These are phyloP conservation scores for Rissa tridactyla DNA, from an alignment of 2,113 vertebrate species.

Conservation along the genomic window DNA sequence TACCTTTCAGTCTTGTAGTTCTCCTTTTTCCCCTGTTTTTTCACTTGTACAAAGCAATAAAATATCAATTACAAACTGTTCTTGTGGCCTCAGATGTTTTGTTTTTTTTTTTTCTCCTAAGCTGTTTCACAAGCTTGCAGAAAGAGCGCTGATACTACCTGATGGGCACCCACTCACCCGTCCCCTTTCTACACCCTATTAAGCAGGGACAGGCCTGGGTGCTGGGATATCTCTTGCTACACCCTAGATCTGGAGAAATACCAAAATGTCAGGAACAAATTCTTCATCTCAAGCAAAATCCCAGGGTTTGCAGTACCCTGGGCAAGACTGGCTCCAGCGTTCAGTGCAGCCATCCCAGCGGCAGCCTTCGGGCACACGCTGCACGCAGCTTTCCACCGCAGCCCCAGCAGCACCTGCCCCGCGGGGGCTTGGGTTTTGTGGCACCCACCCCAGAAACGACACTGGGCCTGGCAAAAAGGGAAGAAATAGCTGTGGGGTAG, in stretches of 20 bases:
- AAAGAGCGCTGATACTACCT: not conserved
- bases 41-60: not conserved
- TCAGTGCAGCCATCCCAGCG: rapidly evolving
- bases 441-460: not conserved
- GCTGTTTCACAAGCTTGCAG: not conserved
- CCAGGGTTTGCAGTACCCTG: not conserved
- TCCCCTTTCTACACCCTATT: constrained; percentile 29
- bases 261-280: not conserved
- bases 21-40: not conserved
- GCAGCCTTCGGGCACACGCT: rapidly evolving
- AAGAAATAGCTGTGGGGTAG: not conserved
- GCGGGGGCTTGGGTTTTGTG: not conserved
- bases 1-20: not conserved
- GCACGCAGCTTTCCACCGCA: not conserved
- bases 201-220: not conserved
- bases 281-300: not conserved
- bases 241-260: not conserved
- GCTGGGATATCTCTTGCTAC: not conserved
- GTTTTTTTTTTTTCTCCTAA: not conserved
- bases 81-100: not conserved
- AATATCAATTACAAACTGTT: not conserved
- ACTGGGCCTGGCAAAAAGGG: not conserved
- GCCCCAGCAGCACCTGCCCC: not conserved
- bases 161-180: not conserved
- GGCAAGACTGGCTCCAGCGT: not conserved